phyloP scores from a whole-genome alignment of 2,888 invertebrate species.

The Colletes collaris region DNA sequence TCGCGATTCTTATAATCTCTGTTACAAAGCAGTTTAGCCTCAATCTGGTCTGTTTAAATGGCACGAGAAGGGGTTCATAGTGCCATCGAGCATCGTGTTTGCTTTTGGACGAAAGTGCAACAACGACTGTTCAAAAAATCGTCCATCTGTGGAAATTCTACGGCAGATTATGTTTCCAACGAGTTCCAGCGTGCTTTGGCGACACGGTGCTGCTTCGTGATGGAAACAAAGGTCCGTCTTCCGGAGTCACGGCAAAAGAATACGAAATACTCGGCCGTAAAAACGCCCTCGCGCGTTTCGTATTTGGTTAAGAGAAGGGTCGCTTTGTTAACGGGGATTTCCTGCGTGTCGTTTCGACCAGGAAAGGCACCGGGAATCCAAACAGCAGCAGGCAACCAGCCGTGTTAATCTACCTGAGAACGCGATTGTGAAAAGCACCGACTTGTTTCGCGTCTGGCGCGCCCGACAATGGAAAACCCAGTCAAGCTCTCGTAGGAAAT shows the following conservation, averaged over 20 bases:
- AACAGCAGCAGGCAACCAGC: conserved; percentile 9
- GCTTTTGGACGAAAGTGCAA: background rate
- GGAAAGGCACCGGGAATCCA: background rate
- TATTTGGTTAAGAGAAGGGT: conserved; percentile 2
- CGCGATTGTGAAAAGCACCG: conserved; percentile 41
- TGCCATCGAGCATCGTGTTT: background rate
- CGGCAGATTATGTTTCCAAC: too few species aligned
- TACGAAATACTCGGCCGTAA: background rate
- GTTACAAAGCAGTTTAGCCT: too few species aligned
- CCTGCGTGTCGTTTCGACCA: background rate
- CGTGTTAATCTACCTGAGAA: conserved; percentile 36
- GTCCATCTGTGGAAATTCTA: too few species aligned
- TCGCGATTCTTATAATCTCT: too few species aligned
- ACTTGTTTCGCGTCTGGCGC: conserved; percentile 23
- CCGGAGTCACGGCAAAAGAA: background rate
- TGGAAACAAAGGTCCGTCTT: background rate
- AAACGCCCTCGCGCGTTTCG: background rate
- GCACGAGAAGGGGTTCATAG: too few species aligned
- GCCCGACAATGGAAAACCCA: conserved; percentile 27
- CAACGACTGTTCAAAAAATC: too few species aligned
- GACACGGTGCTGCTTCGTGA: too few species aligned
- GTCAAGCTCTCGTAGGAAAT: conserved; percentile 24
- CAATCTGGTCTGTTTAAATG: too few species aligned
- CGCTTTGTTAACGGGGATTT: conserved; percentile 16
- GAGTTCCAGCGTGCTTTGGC: too few species aligned